A percentile compares a stretch with the other conserved stretches of the same genome.
Conservation (phyloP, 2,113 vertebrate genomes). For the Pteropus alecto region DNA sequence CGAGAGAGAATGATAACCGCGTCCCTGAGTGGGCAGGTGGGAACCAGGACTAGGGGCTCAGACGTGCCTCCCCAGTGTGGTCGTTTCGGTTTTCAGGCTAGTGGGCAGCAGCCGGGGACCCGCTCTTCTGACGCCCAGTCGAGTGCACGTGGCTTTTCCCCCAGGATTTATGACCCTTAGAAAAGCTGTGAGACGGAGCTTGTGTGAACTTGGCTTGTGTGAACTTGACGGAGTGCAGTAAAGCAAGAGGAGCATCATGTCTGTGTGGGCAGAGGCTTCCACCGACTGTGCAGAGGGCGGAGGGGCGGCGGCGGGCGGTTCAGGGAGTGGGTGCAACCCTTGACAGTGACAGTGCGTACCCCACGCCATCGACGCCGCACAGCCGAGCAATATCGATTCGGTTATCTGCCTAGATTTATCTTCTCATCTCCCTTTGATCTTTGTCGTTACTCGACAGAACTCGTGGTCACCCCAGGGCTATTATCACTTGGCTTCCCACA, state of each 20-base stretch:
- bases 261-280: background rate
- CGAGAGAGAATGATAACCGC: background rate
- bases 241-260: background rate
- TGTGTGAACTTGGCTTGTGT: background rate
- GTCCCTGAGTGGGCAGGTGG: background rate
- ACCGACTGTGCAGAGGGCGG: background rate
- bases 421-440: background rate
- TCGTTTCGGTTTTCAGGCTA: background rate
- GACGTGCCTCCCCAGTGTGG: background rate
- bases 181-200: background rate
- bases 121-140: background rate
- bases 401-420: background rate
- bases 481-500: background rate
- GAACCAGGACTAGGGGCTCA: background rate
- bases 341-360: fast-evolving
- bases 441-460: background rate
- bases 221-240: background rate
- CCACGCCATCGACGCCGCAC: too few relatives aligned
- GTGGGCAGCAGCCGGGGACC: background rate
- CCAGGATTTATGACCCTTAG: background rate
- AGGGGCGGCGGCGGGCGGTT: background rate
- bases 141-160: background rate
- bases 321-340: background rate
- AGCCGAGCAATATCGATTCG: fast-evolving
- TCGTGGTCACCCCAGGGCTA: fast-evolving